Evolutionary conservation across 2,888 invertebrate genomes (phyloP), one percentile per base, ranked within the genome.

Genomic region (Celastrina argiolus): DNA sequence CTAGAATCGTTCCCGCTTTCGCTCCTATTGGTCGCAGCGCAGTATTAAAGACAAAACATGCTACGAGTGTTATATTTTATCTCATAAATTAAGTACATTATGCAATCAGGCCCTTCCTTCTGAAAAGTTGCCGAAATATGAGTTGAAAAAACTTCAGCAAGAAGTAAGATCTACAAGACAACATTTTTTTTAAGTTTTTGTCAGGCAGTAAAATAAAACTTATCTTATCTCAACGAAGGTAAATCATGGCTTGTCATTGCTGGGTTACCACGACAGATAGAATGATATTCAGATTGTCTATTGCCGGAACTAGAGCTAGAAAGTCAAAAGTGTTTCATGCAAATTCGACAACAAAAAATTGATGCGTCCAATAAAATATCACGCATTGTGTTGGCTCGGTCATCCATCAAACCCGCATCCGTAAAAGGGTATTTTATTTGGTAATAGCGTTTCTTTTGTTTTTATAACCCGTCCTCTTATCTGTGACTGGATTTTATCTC

Each of bases 401-500:
- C 70, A 76, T 76, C 76, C 70, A 77, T 77, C 76, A 77, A 73
- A 69, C 69, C 69, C 68, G 69, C 70, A 70, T 69, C 71, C 70
- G 74, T 71, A 73, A 74, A 75, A 74, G 73, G 73, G 73, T 72
- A 73, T 71, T 73, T 74, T 73, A 70, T 72, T 71, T 67, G 72
- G 68, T 72, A 70, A 72, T 73, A 71, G 70, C 66, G 64, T 70
- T 69, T 72, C 70, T 72, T 73, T 75, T 75, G 73, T 74, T 74
- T 75, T 74, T 72, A 73, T 72, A 71, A 73, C 68, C 68, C 70
- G 69, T 69, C 72, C 45, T 75, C 74, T 77, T 75, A 75, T 76
- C 73, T 74, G 73, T 70, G 72, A 76, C 75, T 81, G 77, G 85
- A 83, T 85, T 83, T 87, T 88, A 90, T 90, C 89, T 75, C 78